Conservation (phyloP, 2,888 invertebrate genomes). For the Nasonovia ribisnigri region DNA sequence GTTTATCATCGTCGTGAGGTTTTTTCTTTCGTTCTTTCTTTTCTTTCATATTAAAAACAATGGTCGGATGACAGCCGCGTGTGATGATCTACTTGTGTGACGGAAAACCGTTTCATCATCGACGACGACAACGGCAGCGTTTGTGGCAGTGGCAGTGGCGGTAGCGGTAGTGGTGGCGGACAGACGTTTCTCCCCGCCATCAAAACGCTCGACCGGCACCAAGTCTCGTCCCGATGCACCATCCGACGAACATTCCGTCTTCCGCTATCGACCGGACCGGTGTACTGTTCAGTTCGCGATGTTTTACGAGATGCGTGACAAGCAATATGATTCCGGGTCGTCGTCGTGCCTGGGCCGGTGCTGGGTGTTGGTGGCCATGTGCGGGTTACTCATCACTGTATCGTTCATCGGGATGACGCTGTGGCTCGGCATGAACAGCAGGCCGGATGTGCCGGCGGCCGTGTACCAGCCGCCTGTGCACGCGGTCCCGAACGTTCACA, state of each 20-base stretch:
- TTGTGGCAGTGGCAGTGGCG: neutral
- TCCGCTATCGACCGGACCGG: conserved; percentile 48
- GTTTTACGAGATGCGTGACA: conserved; percentile 67
- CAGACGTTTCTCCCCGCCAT: conserved; percentile 39
- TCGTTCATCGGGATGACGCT: conserved; percentile 68
- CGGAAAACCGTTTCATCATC: conserved; percentile 42
- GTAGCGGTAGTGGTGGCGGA: neutral
- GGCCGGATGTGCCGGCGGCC: conserved; percentile 64
- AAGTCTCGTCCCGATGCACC: conserved; percentile 47
- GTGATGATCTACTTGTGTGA: conserved; percentile 61
- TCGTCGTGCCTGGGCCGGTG: conserved; percentile 69
- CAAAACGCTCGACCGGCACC: neutral
- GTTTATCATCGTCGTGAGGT: conserved; percentile 46
- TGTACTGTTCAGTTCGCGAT: conserved; percentile 54
- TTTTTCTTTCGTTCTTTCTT: neutral
- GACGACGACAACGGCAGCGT: neutral
- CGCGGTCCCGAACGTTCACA: conserved; percentile 64
- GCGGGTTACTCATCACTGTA: conserved; percentile 68
- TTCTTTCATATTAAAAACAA: conserved; percentile 41
- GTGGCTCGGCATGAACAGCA: conserved; percentile 68
- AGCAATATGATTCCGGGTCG: conserved; percentile 65
- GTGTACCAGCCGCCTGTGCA: conserved; percentile 51
- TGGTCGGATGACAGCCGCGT: conserved; percentile 40
- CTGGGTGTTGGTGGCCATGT: conserved; percentile 68
- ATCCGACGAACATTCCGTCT: conserved; percentile 54